Evolutionary conservation across 2,797 vertebrate genomes (phyloP), one percentile per base, ranked within the genome.

Genomic region (Sebastes nivosus): DNA sequence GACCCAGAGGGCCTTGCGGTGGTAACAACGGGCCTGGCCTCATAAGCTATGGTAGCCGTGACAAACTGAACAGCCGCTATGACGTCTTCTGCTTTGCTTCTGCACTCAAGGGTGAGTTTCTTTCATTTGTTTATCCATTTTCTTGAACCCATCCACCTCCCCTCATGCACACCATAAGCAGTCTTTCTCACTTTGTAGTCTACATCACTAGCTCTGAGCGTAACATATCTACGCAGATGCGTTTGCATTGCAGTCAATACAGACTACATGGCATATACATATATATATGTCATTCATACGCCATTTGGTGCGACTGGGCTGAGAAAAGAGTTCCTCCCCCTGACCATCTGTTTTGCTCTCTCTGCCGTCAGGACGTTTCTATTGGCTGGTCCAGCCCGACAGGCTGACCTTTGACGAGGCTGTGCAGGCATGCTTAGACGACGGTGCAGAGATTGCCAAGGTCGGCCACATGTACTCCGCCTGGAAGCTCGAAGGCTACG

Each of bases 11-110:
- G 72, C 96, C 97, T 25, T 99, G 99, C 0, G 99, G 99, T 4
- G 99, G 99, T 8, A 95, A 94, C 78, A 94, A 85, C 0, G 90
- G 90, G 13, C 96, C 99, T 0, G 99, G 98, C 0, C 77, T 99
- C 85, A 96, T 98, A 87, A 99, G 80, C 93, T 99, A 99, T 0
- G 99, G 99, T 7, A 95, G 69, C 65, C 97, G 91, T 68, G 91
- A 99, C 90, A 98, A 97, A 86, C 88, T 93, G 30, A 95, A 89
- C 64, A 94, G 93, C 91, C 94, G 25, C 84, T 99, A 94, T 0
- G 99, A 99, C 38, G 99, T 98, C 13, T 99, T 99, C 95, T 99
- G 99, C 90, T 99, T 95, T 84, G 95, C 96, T 12, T 87, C 96
- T 58, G 92, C 94, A 88, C 93, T 97, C 67, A 96, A 95, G 0